These are phyloP conservation scores for Gyrodactylus bullatarudis DNA, from an alignment of 1,140 invertebrate genomes.

Conservation along the genomic window DNA sequence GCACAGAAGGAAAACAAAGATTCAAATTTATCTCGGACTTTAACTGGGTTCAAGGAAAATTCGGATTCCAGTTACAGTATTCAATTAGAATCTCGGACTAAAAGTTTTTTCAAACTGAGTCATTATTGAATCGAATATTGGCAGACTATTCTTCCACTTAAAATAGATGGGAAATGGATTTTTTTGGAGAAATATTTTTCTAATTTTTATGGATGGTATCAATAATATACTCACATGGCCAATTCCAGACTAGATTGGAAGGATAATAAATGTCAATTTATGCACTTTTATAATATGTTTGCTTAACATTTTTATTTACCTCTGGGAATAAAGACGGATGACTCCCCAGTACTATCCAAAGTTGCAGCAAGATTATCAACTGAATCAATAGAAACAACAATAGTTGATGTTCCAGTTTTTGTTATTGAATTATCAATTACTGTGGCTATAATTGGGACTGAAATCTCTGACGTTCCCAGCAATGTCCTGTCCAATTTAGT, in stretches of 20 bases:
- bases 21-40: no score
- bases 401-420: not conserved
- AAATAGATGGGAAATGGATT: no score
- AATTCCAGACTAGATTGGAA: not conserved
- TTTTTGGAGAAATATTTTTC: not conserved
- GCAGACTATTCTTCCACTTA: no score
- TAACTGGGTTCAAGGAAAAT: no score
- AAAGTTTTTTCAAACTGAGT: no score
- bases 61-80: no score
- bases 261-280: not conserved
- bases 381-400: not conserved
- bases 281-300: not conserved
- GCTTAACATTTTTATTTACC: not conserved
- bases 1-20: no score
- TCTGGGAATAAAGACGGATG: not conserved
- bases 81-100: no score
- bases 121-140: no score
- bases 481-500: not conserved
- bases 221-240: not conserved
- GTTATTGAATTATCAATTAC: not conserved
- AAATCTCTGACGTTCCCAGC: not conserved
- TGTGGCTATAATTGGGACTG: not conserved
- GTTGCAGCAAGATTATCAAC: not conserved
- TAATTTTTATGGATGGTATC: not conserved
- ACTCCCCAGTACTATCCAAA: not conserved